A percentile compares a stretch with the other conserved stretches of the same genome.
These are phyloP conservation scores for Cryptotermes secundus DNA, from an alignment of 1,140 invertebrate species.

Conservation along the genomic window DNA sequence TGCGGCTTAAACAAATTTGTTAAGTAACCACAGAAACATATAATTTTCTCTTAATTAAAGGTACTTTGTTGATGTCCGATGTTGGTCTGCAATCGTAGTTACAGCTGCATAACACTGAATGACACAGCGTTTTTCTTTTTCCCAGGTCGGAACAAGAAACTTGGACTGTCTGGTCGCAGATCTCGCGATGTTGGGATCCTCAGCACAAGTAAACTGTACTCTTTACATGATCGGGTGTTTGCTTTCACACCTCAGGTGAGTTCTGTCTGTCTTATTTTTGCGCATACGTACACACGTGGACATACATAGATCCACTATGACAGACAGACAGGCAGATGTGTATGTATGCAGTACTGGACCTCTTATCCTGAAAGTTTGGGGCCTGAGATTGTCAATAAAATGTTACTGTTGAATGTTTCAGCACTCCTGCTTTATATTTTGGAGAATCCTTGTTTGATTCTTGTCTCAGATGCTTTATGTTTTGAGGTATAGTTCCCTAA, in stretches of 20 bases:
- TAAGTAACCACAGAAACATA: neutral
- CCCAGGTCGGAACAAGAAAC: conserved; percentile 85
- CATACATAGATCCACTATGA: too few relatives aligned
- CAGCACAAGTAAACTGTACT: conserved; percentile 98
- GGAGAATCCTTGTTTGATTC: too few relatives aligned
- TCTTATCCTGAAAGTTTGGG: too few relatives aligned
- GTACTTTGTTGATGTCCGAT: neutral
- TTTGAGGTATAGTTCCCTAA: too few relatives aligned
- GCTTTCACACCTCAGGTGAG: conserved; percentile 97
- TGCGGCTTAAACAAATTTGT: too few relatives aligned
- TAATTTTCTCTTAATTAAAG: neutral
- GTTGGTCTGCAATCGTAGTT: neutral
- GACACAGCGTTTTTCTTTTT: conserved; percentile 40
- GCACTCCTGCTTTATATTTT: too few relatives aligned
- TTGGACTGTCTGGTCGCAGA: conserved; percentile 89
- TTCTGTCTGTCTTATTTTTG: neutral
- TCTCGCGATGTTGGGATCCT: conserved; percentile 95
- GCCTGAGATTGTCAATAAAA: too few relatives aligned
- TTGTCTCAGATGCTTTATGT: too few relatives aligned
- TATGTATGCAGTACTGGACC: too few relatives aligned
- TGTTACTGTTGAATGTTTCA: too few relatives aligned
- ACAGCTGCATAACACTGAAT: conserved; percentile 32
- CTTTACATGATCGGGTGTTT: conserved; percentile 92
- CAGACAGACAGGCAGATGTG: too few relatives aligned
- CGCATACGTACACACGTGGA: too few relatives aligned